Evolutionary conservation across 37 sponge, comb jelly and placozoan species (phyloP).

Genomic region (Ianthella basta): DNA sequence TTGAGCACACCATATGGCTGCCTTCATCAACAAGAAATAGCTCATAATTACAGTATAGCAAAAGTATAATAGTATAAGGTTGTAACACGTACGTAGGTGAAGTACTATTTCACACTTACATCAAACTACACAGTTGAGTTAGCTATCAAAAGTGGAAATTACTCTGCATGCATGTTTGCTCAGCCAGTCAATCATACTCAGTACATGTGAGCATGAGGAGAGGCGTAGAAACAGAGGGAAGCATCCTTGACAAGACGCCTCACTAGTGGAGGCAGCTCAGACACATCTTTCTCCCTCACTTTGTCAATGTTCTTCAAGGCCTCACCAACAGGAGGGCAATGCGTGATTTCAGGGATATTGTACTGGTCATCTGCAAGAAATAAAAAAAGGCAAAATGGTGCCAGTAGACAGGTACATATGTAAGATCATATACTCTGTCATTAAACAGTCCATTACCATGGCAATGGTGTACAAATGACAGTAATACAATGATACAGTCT

Average conservation of each 20-base stretch:
- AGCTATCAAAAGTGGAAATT: not conserved
- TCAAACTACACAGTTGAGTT: not conserved
- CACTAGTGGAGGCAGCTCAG: constrained; percentile 3
- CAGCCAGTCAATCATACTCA: not conserved
- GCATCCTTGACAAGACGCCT: constrained; percentile 46
- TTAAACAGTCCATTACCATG: no score
- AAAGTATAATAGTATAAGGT: no score
- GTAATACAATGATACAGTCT: no score
- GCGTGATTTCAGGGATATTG: constrained; percentile 56
- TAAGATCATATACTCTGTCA: no score
- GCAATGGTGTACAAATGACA: no score
- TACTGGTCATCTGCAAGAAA: constrained; percentile 37
- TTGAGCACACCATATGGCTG: no score
- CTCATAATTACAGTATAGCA: no score
- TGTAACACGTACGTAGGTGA: no score
- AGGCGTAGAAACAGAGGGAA: constrained; percentile 6
- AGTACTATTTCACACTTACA: no score
- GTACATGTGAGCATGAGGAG: not conserved
- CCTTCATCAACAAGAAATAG: no score
- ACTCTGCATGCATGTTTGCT: not conserved
- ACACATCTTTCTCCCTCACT: not conserved
- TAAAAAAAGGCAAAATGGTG: not conserved
- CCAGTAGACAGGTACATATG: no score
- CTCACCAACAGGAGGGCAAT: constrained; percentile 22
- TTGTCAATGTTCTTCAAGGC: constrained; percentile 30